phyloP scores from a whole-genome alignment of 2,888 invertebrate species.

The Idaea dimidiata region DNA sequence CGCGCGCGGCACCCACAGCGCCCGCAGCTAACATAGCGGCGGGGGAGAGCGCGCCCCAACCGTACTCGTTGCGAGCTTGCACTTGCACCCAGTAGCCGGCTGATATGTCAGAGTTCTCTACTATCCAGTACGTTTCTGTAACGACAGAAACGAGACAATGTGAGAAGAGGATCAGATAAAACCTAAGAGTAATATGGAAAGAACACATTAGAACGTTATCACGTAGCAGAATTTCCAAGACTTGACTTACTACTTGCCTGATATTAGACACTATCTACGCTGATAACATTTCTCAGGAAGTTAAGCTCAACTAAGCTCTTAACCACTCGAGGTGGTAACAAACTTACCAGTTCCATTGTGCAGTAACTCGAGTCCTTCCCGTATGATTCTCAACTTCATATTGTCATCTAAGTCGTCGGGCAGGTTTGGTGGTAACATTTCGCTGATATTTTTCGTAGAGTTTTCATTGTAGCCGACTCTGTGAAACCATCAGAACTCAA shows the following conservation, averaged over 20 bases:
- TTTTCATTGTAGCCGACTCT: slow-evolving; percentile 60
- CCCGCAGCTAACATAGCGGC: slow-evolving; percentile 76
- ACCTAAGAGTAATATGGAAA: no score
- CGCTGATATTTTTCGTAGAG: slow-evolving; percentile 55
- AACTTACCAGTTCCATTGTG: slow-evolving; percentile 89
- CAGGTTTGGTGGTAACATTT: slow-evolving; percentile 47
- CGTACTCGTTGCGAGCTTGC: slow-evolving; percentile 88
- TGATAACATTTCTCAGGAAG: no score
- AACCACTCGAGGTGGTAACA: no score
- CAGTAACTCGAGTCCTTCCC: slow-evolving; percentile 80
- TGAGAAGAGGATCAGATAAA: no score
- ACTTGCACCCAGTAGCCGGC: slow-evolving; percentile 88
- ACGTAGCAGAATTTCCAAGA: no score
- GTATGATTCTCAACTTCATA: slow-evolving; percentile 58
- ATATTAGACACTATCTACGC: no score
- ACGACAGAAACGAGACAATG: no score
- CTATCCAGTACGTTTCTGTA: slow-evolving; percentile 89
- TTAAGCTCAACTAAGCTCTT: no score
- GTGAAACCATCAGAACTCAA: slow-evolving; percentile 5
- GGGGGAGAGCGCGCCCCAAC: slow-evolving; percentile 90
- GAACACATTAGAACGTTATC: no score
- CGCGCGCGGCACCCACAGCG: slow-evolving; percentile 36
- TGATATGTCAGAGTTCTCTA: slow-evolving; percentile 83
- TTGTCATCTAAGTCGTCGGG: slow-evolving; percentile 59
- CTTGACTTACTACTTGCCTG: no score